phyloP scores from a whole-genome alignment of 1,140 invertebrate species.

The Trissolcus basalis region DNA sequence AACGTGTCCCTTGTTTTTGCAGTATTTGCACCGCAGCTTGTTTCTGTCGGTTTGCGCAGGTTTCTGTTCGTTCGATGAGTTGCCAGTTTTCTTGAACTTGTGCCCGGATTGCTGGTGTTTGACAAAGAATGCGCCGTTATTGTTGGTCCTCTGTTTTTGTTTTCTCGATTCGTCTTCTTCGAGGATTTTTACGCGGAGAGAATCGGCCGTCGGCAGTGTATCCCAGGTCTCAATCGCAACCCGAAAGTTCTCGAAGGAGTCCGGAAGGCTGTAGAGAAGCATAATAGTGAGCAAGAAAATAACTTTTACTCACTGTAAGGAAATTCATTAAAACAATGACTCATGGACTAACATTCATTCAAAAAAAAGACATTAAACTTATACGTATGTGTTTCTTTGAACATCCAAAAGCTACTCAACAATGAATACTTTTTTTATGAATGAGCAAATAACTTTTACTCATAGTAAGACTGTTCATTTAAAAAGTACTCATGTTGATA shows the following conservation, averaged over 20 bases:
- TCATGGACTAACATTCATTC: too few relatives aligned
- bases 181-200: slow-evolving; percentile 11
- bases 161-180: slow-evolving; percentile 18
- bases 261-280: slow-evolving; percentile 12
- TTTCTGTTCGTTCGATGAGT: background rate
- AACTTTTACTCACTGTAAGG: too few relatives aligned
- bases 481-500: too few relatives aligned
- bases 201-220: slow-evolving; percentile 1
- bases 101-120: background rate
- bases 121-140: background rate
- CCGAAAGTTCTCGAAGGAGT: slow-evolving; percentile 22
- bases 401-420: too few relatives aligned
- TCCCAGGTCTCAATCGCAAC: slow-evolving; percentile 17
- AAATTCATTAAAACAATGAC: too few relatives aligned
- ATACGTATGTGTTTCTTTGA: too few relatives aligned
- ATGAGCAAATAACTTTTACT: too few relatives aligned
- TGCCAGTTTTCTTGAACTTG: too few relatives aligned
- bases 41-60: background rate
- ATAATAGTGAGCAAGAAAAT: slow-evolving; percentile 12
- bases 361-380: too few relatives aligned
- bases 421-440: too few relatives aligned
- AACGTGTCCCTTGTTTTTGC: too few relatives aligned
- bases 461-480: too few relatives aligned
- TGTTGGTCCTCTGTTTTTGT: background rate
- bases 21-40: background rate